Base-by-base conservation (phyloP, 1,140 invertebrate species). In the Aphidius gifuensis region DNA sequence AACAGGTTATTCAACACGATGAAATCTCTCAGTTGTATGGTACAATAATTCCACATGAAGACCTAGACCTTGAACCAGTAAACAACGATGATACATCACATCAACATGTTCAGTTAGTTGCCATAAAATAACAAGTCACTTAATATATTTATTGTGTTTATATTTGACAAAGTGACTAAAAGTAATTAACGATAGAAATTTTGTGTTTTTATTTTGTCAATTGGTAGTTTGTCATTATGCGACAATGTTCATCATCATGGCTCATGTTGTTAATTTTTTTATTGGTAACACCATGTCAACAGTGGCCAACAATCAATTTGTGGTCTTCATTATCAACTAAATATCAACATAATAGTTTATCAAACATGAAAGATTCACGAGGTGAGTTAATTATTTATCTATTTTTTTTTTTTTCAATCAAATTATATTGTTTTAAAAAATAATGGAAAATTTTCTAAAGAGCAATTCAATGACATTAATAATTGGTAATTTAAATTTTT, bases 31-130 rank as follows among this genome's bases (percentile, higher is more conserved):
- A 63, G 55, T 58, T 63, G 32, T 16, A 16, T 16, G 16, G 16
- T 45, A 32, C 42, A 49, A 6, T 9, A 9, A 48, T 63, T 63
- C 44, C 55, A 49, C 48, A 58, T 63, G 21, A 57, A 58, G 56
- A 56, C 55, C 61, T 11, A 58, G 61, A 63, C 61, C 61, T 63
- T 63, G 61, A 63, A 42, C 45, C 48, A 45, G 50, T 32, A 38
- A 58, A 63, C 61, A 53, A 48, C 7, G 44, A 11, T 45, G 32
- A 32, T 32, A 38, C 7, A 39, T 23, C 16, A 8, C 44, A 48
- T 43, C 6, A 21, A 16, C 11, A 7, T 9, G 11, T 49, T 49
- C 21, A 49, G 48, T 9, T n/a, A n/a, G 6, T 9, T 49, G 48
- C 6, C 48, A n/a, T n/a, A n/a, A 9, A n/a, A 49, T n/a, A 49